Percentiles rank a stretch among this genome's conserved stretches.
Evolutionary conservation across 2,797 vertebrate species (phyloP).

Genomic region (Poliocrania exsul): DNA sequence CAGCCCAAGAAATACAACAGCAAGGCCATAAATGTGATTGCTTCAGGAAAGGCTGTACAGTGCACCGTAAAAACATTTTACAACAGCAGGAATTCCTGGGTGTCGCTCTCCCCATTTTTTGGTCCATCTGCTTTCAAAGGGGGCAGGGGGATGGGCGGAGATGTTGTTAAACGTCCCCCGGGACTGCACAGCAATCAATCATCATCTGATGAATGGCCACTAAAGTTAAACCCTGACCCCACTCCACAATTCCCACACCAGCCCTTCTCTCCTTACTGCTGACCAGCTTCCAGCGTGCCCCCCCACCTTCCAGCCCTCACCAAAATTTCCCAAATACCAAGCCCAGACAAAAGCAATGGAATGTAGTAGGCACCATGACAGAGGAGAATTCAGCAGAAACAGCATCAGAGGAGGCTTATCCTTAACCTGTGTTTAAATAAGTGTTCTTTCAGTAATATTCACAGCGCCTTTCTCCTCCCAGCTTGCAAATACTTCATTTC

Average conservation of each 20-base stretch:
- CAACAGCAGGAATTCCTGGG: constrained; percentile 79
- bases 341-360: constrained; percentile 81
- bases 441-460: neutral
- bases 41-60: constrained; percentile 75
- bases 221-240: constrained; percentile 82
- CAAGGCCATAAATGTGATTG: constrained; percentile 71
- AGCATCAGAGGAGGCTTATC: constrained; percentile 33
- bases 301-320: constrained; percentile 71
- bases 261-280: constrained; percentile 70
- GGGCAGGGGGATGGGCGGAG: constrained; percentile 65
- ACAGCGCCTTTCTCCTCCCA: neutral
- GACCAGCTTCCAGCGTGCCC: constrained; percentile 65
- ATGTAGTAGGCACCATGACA: constrained; percentile 63
- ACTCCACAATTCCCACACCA: constrained; percentile 75
- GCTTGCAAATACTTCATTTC: neutral
- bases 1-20: constrained; percentile 67
- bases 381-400: constrained; percentile 41
- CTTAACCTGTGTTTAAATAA: constrained; percentile 24
- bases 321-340: constrained; percentile 82
- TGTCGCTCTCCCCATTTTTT: constrained; percentile 70
- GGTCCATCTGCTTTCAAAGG: constrained; percentile 76
- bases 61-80: constrained; percentile 73
- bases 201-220: constrained; percentile 84
- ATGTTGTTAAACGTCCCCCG: constrained; percentile 77
- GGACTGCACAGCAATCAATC: constrained; percentile 83